Evolutionary conservation across 2,888 invertebrate genomes (phyloP).

Genomic region (Cantharis rustica): DNA sequence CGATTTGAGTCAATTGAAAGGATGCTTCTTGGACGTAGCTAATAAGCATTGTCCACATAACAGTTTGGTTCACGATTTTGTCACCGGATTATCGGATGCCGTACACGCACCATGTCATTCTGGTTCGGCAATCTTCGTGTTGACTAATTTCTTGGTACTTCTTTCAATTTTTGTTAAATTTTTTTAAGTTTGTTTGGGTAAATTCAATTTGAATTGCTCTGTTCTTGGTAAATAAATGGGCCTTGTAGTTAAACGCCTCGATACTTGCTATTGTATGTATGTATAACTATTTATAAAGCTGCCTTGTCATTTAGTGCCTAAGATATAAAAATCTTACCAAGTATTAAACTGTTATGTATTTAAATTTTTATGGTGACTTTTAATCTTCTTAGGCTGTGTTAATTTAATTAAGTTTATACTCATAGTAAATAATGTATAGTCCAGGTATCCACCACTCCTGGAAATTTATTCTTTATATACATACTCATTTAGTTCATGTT

Average conservation of each 20-base stretch:
- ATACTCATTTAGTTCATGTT: neutral
- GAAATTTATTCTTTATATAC: neutral
- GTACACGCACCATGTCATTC: conserved; percentile 13
- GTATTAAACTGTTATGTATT: neutral
- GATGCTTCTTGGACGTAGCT: conserved; percentile 12
- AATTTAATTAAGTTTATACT: neutral
- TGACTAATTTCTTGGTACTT: conserved; percentile 2
- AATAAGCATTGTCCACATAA: conserved; percentile 8
- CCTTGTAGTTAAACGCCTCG: neutral
- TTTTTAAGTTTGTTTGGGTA: neutral
- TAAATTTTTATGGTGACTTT: neutral
- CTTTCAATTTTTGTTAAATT: neutral
- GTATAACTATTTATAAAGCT: neutral
- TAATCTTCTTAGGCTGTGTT: neutral
- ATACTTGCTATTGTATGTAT: neutral
- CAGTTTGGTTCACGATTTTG: conserved; percentile 5
- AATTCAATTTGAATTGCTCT: neutral
- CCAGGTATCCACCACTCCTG: neutral
- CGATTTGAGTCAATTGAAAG: conserved; percentile 10
- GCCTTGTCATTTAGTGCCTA: neutral
- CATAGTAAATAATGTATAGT: neutral
- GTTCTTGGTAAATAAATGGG: neutral
- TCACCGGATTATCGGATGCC: conserved; percentile 7
- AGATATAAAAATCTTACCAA: neutral
- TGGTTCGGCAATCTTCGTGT: neutral